Conservation (phyloP, 1,140 invertebrate species). For the Trissolcus basalis region DNA sequence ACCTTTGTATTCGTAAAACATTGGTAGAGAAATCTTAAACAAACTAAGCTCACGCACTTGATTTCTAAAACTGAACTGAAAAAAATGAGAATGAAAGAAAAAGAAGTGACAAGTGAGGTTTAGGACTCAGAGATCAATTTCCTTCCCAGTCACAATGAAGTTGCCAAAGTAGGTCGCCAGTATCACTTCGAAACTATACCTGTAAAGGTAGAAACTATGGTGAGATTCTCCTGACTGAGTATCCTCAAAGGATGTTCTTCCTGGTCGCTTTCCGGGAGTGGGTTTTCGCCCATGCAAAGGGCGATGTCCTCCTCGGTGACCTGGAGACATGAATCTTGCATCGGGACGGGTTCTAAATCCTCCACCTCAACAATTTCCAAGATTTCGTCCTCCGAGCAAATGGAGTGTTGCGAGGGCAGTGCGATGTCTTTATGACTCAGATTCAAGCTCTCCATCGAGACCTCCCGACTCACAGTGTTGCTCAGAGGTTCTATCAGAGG, state of each 20-base stretch:
- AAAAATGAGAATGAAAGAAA: not conserved
- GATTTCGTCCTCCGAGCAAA: constrained; percentile 81
- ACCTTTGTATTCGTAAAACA: no score
- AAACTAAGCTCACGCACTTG: no score
- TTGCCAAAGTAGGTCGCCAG: no score
- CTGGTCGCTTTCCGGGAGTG: constrained; percentile 82
- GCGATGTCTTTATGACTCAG: constrained; percentile 73
- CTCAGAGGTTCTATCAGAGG: constrained; percentile 85
- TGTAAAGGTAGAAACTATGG: constrained; percentile 90
- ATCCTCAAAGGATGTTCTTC: constrained; percentile 90
- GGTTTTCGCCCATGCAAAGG: constrained; percentile 88
- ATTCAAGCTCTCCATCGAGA: constrained; percentile 86
- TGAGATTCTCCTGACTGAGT: constrained; percentile 92
- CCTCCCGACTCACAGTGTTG: constrained; percentile 80
- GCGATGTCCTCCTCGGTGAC: constrained; percentile 95
- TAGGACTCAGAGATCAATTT: no score
- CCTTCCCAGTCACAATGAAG: no score
- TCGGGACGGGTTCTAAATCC: constrained; percentile 87
- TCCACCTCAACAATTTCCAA: constrained; percentile 89
- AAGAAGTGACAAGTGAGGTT: not conserved
- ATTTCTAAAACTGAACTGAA: not conserved
- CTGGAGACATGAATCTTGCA: constrained; percentile 88
- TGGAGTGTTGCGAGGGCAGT: constrained; percentile 69
- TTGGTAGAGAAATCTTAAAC: no score
- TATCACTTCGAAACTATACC: constrained; percentile 69